Evolutionary conservation across 2,113 vertebrate genomes (phyloP).

Genomic region (Ptychochromis oligacanthus): DNA sequence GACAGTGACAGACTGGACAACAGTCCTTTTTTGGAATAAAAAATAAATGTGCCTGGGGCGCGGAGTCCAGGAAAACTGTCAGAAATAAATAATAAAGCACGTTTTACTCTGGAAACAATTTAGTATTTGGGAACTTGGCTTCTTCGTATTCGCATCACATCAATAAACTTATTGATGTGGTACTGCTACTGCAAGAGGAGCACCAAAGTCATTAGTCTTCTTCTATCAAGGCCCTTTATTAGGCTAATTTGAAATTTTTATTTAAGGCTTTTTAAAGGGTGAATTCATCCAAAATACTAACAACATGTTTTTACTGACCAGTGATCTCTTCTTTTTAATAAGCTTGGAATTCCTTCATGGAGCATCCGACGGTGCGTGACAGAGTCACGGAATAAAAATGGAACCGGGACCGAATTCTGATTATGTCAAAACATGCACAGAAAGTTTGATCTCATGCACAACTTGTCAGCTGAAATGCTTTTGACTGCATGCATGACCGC

Average conservation of each 20-base stretch:
- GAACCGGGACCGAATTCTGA: neutral
- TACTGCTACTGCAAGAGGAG: too few species aligned
- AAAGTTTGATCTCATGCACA: neutral
- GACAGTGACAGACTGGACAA: neutral
- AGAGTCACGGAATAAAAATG: neutral
- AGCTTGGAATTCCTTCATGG: neutral
- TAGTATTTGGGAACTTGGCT: too few species aligned
- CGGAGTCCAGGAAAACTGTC: neutral
- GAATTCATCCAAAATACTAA: neutral
- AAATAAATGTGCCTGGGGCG: neutral
- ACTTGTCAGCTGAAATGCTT: neutral
- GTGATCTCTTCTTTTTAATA: neutral
- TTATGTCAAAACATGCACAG: neutral
- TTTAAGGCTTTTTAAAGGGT: neutral
- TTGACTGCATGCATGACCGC: conserved; percentile 1
- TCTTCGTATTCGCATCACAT: too few species aligned
- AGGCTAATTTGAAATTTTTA: neutral
- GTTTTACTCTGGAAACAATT: neutral
- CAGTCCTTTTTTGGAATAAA: neutral
- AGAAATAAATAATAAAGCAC: neutral
- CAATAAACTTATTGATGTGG: too few species aligned
- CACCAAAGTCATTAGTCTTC: too few species aligned
- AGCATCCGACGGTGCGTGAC: neutral
- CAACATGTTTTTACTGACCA: neutral
- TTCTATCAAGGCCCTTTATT: neutral